Evolutionary conservation across 2,113 vertebrate genomes (phyloP).

Genomic region (Rhinoderma darwinii): DNA sequence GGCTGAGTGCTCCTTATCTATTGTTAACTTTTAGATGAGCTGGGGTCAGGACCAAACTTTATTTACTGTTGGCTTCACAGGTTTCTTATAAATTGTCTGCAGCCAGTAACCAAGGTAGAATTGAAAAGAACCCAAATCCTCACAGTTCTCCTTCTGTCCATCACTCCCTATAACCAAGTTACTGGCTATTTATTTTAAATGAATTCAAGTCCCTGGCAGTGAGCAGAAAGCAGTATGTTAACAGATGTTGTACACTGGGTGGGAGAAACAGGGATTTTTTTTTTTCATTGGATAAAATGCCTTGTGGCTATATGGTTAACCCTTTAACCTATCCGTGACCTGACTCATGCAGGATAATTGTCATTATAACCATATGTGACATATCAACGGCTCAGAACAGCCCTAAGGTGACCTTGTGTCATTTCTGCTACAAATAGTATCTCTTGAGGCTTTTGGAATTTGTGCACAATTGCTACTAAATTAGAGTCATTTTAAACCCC

Average conservation of each 20-base stretch:
- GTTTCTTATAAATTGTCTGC: not conserved
- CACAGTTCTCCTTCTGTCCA: conserved; percentile 1
- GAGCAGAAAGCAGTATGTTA: conserved; percentile 30
- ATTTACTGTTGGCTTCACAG: conserved; percentile 17
- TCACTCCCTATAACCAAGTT: conserved; percentile 37
- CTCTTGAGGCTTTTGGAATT: conserved; percentile 59
- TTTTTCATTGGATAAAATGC: conserved; percentile 56
- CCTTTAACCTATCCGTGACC: conserved; percentile 58
- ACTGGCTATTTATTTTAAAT: conserved; percentile 52
- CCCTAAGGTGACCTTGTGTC: conserved; percentile 58
- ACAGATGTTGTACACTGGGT: conserved; percentile 53
- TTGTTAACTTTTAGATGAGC: conserved; percentile 16
- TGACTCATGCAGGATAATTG: conserved; percentile 55
- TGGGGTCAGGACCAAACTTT: conserved; percentile 50
- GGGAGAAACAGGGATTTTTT: conserved; percentile 39
- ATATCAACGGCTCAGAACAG: conserved; percentile 56
- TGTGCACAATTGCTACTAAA: conserved; percentile 56
- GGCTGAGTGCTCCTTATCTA: conserved; percentile 34
- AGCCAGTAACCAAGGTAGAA: conserved; percentile 45
- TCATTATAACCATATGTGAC: conserved; percentile 61
- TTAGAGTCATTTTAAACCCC: conserved; percentile 47
- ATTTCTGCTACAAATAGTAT: conserved; percentile 57
- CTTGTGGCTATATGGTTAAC: conserved; percentile 59
- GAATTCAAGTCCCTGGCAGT: conserved; percentile 14
- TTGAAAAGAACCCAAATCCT: not conserved